These are phyloP conservation scores for Diceros bicornis DNA, from an alignment of 2,797 vertebrate species.

Conservation along the genomic window DNA sequence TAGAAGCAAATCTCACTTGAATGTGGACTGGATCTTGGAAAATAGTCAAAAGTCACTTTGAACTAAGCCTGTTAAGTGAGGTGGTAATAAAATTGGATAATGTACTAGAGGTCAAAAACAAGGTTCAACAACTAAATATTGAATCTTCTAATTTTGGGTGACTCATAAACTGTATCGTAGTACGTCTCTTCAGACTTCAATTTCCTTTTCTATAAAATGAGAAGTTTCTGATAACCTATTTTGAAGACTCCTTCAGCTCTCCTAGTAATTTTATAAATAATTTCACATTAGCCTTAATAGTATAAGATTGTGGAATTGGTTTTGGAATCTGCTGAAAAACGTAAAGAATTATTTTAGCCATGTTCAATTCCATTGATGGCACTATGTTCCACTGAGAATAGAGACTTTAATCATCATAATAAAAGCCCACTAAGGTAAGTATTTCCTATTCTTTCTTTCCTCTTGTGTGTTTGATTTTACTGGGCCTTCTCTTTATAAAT, in stretches of 20 bases:
- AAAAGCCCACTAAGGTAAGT: not conserved
- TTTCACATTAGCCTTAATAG: slow-evolving; percentile 46
- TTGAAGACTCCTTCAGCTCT: slow-evolving; percentile 44
- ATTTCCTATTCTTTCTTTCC: not conserved
- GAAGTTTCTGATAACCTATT: slow-evolving; percentile 45
- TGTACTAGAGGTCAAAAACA: slow-evolving; percentile 36
- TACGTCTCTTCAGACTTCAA: slow-evolving; percentile 42
- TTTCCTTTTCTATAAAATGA: slow-evolving; percentile 61
- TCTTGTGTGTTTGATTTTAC: not conserved
- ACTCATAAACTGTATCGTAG: slow-evolving; percentile 43
- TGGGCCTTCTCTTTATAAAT: not conserved
- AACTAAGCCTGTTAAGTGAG: slow-evolving; percentile 23
- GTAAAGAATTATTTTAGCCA: slow-evolving; percentile 56
- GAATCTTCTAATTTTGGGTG: slow-evolving; percentile 56
- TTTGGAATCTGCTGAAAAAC: slow-evolving; percentile 53
- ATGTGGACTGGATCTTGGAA: slow-evolving; percentile 57
- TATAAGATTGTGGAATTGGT: slow-evolving; percentile 27
- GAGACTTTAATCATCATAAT: not conserved
- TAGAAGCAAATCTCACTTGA: slow-evolving; percentile 48
- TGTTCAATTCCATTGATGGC: not conserved
- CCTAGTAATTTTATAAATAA: slow-evolving; percentile 57
- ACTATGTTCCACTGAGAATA: not conserved
- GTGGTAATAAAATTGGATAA: slow-evolving; percentile 55
- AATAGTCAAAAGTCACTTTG: slow-evolving; percentile 60
- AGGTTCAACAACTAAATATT: slow-evolving; percentile 52